phyloP scores from a whole-genome alignment of 1,140 invertebrate genomes.

The Bombus consobrinus region DNA sequence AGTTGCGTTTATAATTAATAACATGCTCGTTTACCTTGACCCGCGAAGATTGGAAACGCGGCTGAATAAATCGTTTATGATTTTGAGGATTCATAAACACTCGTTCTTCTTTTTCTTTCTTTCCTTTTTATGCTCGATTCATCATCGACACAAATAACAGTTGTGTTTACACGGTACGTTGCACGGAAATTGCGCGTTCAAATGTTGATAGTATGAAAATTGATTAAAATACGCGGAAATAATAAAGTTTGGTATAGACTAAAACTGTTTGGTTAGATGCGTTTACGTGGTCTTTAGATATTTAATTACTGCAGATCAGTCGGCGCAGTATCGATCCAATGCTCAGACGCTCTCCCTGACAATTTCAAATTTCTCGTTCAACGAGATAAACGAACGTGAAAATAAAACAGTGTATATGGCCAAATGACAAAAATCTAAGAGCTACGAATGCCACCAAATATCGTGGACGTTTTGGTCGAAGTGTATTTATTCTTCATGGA shows the following conservation, averaged over 20 bases:
- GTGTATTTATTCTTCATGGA: too few relatives aligned
- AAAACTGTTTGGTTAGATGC: slow-evolving; percentile 12
- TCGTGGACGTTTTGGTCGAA: too few relatives aligned
- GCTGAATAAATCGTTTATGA: background rate
- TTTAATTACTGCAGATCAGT: slow-evolving; percentile 39
- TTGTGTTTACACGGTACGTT: background rate
- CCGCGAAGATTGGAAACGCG: background rate
- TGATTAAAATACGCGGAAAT: slow-evolving; percentile 27
- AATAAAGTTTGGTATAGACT: slow-evolving; percentile 21
- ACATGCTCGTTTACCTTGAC: background rate
- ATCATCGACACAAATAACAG: background rate
- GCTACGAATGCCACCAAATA: background rate
- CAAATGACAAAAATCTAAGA: background rate
- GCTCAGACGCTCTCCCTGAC: background rate
- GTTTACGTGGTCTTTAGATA: background rate
- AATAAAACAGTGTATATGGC: background rate
- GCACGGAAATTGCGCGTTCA: slow-evolving; percentile 8
- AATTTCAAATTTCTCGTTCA: background rate
- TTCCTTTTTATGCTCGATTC: background rate
- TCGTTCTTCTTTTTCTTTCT: too few relatives aligned
- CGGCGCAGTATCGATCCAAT: slow-evolving; percentile 15
- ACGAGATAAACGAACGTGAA: background rate
- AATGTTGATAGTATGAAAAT: slow-evolving; percentile 39
- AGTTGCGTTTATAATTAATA: background rate
- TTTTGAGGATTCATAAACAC: background rate